Evolutionary conservation across 2,113 vertebrate species (phyloP).

Genomic region (Neolamprologus fasciatus): DNA sequence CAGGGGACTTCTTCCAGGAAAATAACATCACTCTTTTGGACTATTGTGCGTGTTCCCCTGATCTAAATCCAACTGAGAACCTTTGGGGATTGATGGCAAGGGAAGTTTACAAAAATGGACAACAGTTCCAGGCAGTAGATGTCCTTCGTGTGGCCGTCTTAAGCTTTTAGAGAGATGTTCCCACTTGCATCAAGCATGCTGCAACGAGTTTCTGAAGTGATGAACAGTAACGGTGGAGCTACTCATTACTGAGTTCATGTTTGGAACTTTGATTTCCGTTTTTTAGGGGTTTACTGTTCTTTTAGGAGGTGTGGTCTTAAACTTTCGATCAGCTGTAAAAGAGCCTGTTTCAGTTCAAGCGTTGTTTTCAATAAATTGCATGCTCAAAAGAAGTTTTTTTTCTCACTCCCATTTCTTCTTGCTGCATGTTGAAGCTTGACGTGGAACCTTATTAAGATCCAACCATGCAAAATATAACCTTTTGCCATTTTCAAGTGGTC

Average conservation of each 20-base stretch:
- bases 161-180: not conserved
- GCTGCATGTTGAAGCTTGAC: not conserved
- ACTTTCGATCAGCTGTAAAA: not conserved
- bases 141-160: accelerated
- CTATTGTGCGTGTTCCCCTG: not conserved
- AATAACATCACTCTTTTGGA: not conserved
- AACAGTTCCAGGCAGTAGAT: not conserved
- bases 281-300: not conserved
- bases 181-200: not conserved
- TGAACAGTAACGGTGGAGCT: not conserved
- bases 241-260: not conserved
- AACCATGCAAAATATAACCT: not conserved
- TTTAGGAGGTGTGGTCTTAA: not conserved
- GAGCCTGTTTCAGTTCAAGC: not conserved
- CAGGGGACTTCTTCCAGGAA: not conserved
- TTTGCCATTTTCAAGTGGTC: not conserved
- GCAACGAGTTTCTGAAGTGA: not conserved
- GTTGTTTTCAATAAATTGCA: not conserved
- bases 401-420: not conserved
- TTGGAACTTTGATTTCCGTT: not conserved
- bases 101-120: not conserved
- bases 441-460: not conserved
- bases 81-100: not conserved
- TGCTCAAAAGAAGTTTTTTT: not conserved
- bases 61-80: not conserved